These are phyloP conservation scores for Cylloceria caligata DNA, from an alignment of 2,888 invertebrate genomes.

Conservation along the genomic window DNA sequence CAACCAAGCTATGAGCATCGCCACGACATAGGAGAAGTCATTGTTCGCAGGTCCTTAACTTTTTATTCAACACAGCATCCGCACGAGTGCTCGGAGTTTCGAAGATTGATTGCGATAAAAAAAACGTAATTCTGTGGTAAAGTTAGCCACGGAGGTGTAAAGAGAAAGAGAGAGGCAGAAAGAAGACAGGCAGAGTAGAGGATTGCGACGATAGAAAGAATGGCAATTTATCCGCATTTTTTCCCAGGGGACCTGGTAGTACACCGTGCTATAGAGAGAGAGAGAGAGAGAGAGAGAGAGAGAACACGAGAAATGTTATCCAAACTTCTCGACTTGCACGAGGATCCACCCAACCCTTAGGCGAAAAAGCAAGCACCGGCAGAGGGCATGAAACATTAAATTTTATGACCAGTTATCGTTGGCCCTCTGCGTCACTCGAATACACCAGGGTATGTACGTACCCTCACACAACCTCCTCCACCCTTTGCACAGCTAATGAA, in stretches of 20 bases:
- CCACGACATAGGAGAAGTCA: constrained; percentile 21
- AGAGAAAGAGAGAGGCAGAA: neutral
- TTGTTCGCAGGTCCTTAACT: constrained; percentile 31
- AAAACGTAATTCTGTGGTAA: constrained; percentile 25
- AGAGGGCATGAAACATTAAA: constrained; percentile 57
- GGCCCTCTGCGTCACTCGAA: constrained; percentile 35
- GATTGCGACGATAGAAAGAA: constrained; percentile 47
- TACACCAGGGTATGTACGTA: constrained; percentile 11
- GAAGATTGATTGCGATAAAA: constrained; percentile 56
- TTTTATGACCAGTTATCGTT: constrained; percentile 57
- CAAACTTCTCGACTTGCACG: constrained; percentile 40
- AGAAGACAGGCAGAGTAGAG: constrained; percentile 6
- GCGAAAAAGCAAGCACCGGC: constrained; percentile 14
- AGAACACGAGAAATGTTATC: constrained; percentile 43
- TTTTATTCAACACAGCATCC: constrained; percentile 42
- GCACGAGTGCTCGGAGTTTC: constrained; percentile 47
- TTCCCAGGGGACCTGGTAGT: constrained; percentile 35
- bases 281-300: neutral
- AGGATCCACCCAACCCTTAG: constrained; percentile 22
- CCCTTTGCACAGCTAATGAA: constrained; percentile 31
- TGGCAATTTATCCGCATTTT: constrained; percentile 37
- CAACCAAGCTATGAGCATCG: neutral
- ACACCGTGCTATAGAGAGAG: neutral
- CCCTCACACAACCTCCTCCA: neutral
- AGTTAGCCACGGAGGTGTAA: constrained; percentile 4